Percentiles rank a stretch among this genome's conserved stretches.
Evolutionary conservation across 2,888 invertebrate genomes (phyloP).

Genomic region (Lepidochitona cinerea): DNA sequence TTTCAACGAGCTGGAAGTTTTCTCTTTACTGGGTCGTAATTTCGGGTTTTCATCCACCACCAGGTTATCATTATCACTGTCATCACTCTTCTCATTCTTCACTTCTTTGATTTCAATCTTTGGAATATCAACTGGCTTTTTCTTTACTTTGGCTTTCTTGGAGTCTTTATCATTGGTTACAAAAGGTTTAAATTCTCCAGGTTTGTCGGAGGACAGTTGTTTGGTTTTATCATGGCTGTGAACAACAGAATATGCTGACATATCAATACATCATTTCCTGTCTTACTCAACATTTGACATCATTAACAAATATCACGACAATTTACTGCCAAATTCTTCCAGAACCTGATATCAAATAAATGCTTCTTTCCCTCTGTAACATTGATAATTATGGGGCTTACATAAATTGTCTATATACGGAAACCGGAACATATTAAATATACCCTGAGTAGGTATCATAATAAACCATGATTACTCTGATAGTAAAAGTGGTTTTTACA

Average conservation of each 20-base stretch:
- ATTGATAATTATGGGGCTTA: too few relatives aligned
- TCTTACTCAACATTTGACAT: too few relatives aligned
- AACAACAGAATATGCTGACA: not conserved
- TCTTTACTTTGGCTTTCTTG: not conserved
- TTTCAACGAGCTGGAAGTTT: conserved; percentile 16
- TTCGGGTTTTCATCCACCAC: conserved; percentile 71
- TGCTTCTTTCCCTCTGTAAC: too few relatives aligned
- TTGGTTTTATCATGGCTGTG: not conserved
- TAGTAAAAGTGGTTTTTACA: too few relatives aligned
- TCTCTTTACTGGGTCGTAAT: conserved; percentile 10
- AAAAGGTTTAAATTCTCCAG: conserved; percentile 48
- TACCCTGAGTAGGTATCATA: too few relatives aligned
- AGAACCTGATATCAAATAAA: too few relatives aligned
- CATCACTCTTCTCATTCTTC: conserved; percentile 56
- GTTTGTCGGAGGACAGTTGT: too few relatives aligned
- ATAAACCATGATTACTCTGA: too few relatives aligned
- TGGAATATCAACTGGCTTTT: conserved; percentile 15
- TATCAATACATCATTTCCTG: not conserved
- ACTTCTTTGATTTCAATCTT: not conserved
- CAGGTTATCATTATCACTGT: conserved; percentile 73
- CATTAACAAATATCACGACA: too few relatives aligned
- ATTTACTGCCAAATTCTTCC: too few relatives aligned
- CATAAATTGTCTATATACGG: too few relatives aligned
- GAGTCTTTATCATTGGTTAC: conserved; percentile 11
- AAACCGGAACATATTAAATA: too few relatives aligned